Evolutionary conservation across 1,140 invertebrate species (phyloP).

Genomic region (Calephelis virginiensis): DNA sequence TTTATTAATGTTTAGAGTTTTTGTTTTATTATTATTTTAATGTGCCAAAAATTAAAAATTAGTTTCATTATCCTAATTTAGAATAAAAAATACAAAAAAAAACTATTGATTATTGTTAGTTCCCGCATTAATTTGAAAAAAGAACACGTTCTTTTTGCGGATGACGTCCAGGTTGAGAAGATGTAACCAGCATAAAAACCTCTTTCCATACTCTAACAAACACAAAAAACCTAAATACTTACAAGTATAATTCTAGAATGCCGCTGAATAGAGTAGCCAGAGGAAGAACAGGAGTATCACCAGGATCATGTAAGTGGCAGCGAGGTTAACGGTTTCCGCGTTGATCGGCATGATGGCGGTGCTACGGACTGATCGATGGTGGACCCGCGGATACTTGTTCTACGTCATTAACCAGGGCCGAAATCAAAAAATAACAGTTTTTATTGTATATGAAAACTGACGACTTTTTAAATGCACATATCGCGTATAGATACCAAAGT

Average conservation of each 20-base stretch:
- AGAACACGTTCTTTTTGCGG: background rate
- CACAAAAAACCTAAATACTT: constrained; percentile 30
- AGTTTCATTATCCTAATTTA: no score
- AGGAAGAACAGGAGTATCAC: constrained; percentile 72
- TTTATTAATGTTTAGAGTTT: no score
- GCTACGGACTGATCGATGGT: constrained; percentile 50
- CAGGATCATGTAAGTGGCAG: constrained; percentile 76
- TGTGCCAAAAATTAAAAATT: no score
- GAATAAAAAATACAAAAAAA: no score
- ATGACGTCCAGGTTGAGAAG: background rate
- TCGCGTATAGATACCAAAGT: no score
- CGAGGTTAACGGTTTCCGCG: constrained; percentile 74
- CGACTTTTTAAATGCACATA: no score
- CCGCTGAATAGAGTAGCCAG: constrained; percentile 72
- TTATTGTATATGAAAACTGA: no score
- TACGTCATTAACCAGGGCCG: constrained; percentile 54
- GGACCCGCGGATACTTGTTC: constrained; percentile 34
- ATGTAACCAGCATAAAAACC: background rate
- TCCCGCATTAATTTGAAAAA: no score
- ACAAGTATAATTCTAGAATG: constrained; percentile 50
- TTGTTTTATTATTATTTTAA: no score
- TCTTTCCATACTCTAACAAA: background rate
- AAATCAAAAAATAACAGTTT: constrained; percentile 22
- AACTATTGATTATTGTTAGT: no score
- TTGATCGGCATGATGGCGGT: constrained; percentile 72